phyloP scores from a whole-genome alignment of 2,797 vertebrate genomes.

The Muscicapa comitata region DNA sequence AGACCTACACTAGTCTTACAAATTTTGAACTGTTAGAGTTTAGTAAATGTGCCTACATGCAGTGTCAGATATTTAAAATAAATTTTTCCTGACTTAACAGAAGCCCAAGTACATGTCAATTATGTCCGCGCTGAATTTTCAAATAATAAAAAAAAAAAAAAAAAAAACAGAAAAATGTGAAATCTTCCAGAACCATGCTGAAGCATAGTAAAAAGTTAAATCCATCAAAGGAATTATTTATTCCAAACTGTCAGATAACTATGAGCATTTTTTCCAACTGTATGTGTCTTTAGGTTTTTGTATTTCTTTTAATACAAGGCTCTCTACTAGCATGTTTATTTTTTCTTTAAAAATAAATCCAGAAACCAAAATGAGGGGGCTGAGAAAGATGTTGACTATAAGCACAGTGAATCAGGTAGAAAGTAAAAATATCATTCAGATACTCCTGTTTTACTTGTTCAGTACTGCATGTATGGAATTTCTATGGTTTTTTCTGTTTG shows the following conservation, averaged over 20 bases:
- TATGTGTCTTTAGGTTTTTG: background rate
- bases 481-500: fast-evolving
- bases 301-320: background rate
- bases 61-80: background rate
- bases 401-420: background rate
- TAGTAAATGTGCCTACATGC: background rate
- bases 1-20: background rate
- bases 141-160: background rate
- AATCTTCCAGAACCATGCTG: background rate
- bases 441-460: background rate
- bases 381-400: background rate
- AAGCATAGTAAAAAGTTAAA: background rate
- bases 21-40: background rate
- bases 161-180: background rate
- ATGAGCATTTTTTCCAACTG: background rate
- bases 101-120: background rate
- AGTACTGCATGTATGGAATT: background rate
- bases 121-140: background rate
- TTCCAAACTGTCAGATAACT: background rate
- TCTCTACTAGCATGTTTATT: background rate
- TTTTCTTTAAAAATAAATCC: background rate
- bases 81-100: background rate
- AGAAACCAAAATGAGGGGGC: background rate
- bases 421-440: background rate
- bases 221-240: background rate